phyloP scores from a whole-genome alignment of 1,140 invertebrate species.

The Semibalanus balanoides region DNA sequence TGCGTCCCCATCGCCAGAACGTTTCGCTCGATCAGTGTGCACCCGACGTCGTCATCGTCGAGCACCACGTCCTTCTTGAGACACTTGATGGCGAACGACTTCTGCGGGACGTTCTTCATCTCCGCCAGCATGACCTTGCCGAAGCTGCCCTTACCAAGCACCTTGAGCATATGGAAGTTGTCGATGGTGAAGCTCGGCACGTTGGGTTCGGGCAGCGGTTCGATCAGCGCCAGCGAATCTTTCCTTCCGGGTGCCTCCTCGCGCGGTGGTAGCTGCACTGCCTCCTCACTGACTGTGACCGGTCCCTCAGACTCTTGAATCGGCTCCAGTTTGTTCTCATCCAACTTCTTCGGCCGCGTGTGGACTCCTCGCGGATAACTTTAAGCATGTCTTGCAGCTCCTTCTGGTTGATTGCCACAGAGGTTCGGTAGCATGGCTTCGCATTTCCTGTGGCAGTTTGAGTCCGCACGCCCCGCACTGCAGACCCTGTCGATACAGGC shows the following conservation, averaged over 20 bases:
- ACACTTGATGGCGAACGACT: constrained; percentile 95
- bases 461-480: constrained; percentile 92
- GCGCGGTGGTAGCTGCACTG: background rate
- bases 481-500: constrained; percentile 85
- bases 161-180: constrained; percentile 87
- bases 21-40: constrained; percentile 92
- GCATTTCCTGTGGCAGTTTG: constrained; percentile 96
- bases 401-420: constrained; percentile 95
- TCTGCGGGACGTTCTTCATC: constrained; percentile 62
- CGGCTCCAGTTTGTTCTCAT: too few species aligned
- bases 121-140: constrained; percentile 92
- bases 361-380: too few species aligned
- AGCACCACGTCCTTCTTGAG: constrained; percentile 95
- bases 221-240: background rate
- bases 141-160: constrained; percentile 90
- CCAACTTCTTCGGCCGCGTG: too few species aligned
- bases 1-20: constrained; percentile 90
- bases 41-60: constrained; percentile 97
- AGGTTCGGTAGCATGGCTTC: constrained; percentile 92
- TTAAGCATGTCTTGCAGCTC: constrained; percentile 84
- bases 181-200: constrained; percentile 59
- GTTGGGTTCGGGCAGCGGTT: background rate
- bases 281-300: too few species aligned
- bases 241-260: background rate
- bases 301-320: too few species aligned